phyloP scores from a whole-genome alignment of 2,113 vertebrate genomes.

The Entomyzon cyanotis region DNA sequence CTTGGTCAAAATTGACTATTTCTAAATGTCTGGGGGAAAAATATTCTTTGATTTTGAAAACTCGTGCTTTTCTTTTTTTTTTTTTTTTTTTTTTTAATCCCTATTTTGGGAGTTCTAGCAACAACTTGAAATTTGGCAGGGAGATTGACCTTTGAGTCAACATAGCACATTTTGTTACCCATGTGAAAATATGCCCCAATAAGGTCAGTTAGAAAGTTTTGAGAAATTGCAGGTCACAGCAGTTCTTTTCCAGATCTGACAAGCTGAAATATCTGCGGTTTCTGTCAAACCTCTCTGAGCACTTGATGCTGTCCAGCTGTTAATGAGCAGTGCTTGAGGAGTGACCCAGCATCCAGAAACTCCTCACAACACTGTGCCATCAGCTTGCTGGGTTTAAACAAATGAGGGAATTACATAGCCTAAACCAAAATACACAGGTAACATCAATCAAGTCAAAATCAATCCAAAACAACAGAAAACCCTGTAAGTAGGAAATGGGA shows the following conservation, averaged over 20 bases:
- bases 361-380: neutral
- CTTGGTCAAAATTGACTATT: neutral
- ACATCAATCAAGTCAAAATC: neutral
- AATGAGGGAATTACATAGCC: neutral
- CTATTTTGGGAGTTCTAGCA: neutral
- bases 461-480: neutral
- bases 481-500: neutral
- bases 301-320: neutral
- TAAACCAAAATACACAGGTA: neutral
- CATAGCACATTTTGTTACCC: neutral
- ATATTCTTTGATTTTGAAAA: neutral
- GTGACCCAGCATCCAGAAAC: neutral
- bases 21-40: neutral
- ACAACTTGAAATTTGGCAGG: neutral
- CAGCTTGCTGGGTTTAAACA: neutral
- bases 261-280: neutral
- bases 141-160: neutral
- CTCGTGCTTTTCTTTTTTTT: neutral
- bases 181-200: neutral
- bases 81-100: neutral
- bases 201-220: neutral
- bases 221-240: neutral
- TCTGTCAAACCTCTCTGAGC: neutral
- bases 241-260: neutral
- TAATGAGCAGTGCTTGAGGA: neutral